Base-by-base conservation (phyloP, 2,888 invertebrate genomes). In the Pammene fasciana region DNA sequence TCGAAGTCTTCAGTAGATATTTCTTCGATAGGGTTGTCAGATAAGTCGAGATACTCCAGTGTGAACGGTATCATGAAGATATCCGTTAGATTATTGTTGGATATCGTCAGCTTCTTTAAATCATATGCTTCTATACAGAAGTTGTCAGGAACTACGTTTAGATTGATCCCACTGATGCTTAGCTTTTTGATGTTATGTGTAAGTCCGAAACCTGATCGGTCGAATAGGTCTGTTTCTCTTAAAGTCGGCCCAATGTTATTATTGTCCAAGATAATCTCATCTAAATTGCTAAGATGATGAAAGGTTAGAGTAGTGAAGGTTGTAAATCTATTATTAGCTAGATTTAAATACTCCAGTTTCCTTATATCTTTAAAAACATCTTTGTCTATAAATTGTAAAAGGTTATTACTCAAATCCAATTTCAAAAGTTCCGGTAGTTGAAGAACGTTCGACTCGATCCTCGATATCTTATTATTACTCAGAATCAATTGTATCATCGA, bases 41-140 rank as follows among this genome's bases (percentile, higher is more conserved):
- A 95, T 13, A 95, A 75, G 81, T 95, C 95, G 16, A 95, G 83
- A 71, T 93, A 92, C 76, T 94, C 89, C 7, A 95, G 75, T 0
- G 92, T 92, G 36, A 86, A 89, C 0, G 95, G 95, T 65, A 95
- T 77, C 43, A 89, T 85, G 34, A 95, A 95, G 9, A 95, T 82
- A 5, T 85, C 84, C 0, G 78, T 82, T 2, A 95, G 82, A 13
- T 92, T 90, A 77, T 95, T 95, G 65, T 93, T 90, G 0, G 93
- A 86, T 62, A 94, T 82, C 0, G 85, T 82, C 0, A 94, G 77
- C 67, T 83, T 82, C 68, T 87, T 83, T 62, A 94, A 78, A 73
- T 93, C 88, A 75, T 90, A 92, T 0, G 88, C 88, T 65, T 89
- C 86, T 0, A 85, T 77, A 52, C 93, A 91, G 73, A 92, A 91